Percentiles rank a stretch among this genome's conserved stretches.
Evolutionary conservation across 2,113 vertebrate genomes (phyloP).

Genomic region (Ophthalmotilapia sp.): DNA sequence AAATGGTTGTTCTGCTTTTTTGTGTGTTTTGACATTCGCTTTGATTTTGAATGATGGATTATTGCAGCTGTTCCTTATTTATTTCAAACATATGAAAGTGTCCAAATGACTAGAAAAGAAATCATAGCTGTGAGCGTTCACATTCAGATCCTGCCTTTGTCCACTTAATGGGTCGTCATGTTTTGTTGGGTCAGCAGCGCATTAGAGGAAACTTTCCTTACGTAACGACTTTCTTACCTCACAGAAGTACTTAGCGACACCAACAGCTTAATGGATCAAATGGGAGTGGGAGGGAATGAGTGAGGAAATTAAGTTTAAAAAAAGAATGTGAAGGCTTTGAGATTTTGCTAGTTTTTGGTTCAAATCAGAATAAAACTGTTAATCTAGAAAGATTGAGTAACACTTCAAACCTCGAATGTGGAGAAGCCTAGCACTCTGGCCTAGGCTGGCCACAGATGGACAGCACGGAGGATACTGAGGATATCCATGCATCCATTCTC

Average conservation of each 20-base stretch:
- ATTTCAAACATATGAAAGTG: background rate
- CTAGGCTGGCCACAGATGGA: constrained; percentile 6
- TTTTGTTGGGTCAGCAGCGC: constrained; percentile 40
- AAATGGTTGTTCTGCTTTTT: background rate
- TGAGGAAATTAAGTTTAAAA: background rate
- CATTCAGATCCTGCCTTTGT: background rate
- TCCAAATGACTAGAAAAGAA: background rate
- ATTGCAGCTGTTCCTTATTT: background rate
- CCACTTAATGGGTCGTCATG: constrained; percentile 28
- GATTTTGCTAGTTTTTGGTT: background rate
- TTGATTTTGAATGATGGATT: background rate
- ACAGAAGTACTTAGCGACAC: background rate
- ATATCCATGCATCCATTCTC: constrained; percentile 27
- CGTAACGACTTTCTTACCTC: constrained; percentile 25
- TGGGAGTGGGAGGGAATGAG: background rate
- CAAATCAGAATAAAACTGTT: background rate
- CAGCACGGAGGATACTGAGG: background rate
- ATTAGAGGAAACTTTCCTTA: constrained; percentile 50
- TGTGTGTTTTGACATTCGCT: background rate
- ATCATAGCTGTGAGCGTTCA: background rate
- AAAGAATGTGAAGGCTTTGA: background rate
- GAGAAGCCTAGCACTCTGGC: background rate
- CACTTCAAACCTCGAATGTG: background rate
- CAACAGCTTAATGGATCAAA: constrained; percentile 36
- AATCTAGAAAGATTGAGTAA: background rate